phyloP scores from a whole-genome alignment of 1,140 invertebrate genomes.

The Brachionus sp. region DNA sequence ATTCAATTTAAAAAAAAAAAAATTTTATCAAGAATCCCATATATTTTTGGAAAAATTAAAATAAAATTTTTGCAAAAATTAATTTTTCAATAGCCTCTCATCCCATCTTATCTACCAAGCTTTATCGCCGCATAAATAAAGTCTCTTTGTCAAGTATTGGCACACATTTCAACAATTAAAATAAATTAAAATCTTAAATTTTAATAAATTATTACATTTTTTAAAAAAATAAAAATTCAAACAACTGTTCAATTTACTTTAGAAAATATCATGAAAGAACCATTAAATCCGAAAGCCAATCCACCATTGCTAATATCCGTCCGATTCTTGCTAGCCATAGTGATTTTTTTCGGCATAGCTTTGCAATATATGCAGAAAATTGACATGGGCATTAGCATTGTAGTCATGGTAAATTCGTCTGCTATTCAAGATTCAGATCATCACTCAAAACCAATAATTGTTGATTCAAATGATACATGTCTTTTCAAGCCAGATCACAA shows the following conservation, averaged over 20 bases:
- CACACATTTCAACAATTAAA: background rate
- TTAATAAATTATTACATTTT: background rate
- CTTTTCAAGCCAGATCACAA: background rate
- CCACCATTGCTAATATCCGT: constrained; percentile 27
- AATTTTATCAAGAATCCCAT: no score
- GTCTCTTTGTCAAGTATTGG: background rate
- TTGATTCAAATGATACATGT: constrained; percentile 43
- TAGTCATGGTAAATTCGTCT: constrained; percentile 26
- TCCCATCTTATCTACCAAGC: background rate
- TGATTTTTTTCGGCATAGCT: constrained; percentile 28
- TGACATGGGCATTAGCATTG: constrained; percentile 25
- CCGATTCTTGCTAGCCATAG: constrained; percentile 26
- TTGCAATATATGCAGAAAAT: constrained; percentile 45
- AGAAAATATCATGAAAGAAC: background rate
- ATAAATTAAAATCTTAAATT: background rate
- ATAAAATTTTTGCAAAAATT: background rate
- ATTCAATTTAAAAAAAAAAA: no score
- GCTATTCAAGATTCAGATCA: background rate
- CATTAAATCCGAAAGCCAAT: background rate
- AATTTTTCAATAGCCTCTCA: background rate
- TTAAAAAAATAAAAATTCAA: background rate
- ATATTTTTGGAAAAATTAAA: background rate
- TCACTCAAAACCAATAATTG: background rate
- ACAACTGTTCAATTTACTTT: background rate
- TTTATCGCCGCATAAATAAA: background rate